phyloP scores from a whole-genome alignment of 1,140 invertebrate genomes.

The Ooceraea biroi region DNA sequence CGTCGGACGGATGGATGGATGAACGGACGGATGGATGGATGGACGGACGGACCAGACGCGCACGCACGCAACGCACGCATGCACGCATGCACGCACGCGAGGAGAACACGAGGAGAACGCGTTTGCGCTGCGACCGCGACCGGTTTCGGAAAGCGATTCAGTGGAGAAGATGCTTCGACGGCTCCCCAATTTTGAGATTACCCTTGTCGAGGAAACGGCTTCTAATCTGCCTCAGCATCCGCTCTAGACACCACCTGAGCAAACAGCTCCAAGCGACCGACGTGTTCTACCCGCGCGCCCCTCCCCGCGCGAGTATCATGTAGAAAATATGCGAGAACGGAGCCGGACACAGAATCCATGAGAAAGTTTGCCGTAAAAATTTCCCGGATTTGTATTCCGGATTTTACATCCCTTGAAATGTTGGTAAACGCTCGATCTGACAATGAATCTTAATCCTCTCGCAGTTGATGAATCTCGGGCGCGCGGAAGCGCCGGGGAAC shows the following conservation, averaged over 20 bases:
- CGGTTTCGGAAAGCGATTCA: neutral
- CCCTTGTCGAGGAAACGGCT: constrained; percentile 18
- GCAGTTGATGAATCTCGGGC: neutral
- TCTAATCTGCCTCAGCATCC: constrained; percentile 31
- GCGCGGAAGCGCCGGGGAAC: neutral
- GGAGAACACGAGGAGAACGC: constrained; percentile 34
- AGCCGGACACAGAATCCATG: neutral
- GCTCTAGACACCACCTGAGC: neutral
- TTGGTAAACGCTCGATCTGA: neutral
- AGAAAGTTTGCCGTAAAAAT: neutral
- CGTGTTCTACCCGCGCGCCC: neutral
- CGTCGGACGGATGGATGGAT: constrained; percentile 72
- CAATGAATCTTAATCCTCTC: neutral
- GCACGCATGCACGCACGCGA: constrained; percentile 72
- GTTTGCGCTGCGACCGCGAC: constrained; percentile 25
- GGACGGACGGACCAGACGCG: constrained; percentile 65
- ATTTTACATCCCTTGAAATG: neutral
- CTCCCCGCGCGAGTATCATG: neutral
- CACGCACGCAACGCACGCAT: constrained; percentile 63
- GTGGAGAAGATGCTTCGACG: neutral
- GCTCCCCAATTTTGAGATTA: constrained; percentile 38
- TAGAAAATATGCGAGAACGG: neutral
- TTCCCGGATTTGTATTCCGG: neutral
- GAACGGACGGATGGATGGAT: constrained; percentile 72
- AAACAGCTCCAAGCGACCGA: neutral